Evolutionary conservation across 2,113 vertebrate genomes (phyloP).

Genomic region (Polypterus bichir): DNA sequence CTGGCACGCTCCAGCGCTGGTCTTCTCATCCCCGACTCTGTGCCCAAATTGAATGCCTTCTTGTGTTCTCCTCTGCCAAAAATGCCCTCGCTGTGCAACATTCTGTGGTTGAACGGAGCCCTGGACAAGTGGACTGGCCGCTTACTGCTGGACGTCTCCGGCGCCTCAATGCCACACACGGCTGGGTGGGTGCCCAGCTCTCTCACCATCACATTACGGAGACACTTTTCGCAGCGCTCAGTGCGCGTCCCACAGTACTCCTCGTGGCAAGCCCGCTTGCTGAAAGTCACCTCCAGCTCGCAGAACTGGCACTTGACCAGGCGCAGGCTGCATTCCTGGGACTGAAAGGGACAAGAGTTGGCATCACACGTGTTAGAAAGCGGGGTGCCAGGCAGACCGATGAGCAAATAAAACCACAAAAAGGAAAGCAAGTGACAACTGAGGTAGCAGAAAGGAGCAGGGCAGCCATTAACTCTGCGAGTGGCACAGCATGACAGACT

Average conservation of each 20-base stretch:
- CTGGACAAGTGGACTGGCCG: background rate
- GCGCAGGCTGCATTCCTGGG: slow-evolving; percentile 64
- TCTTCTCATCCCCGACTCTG: too few species aligned
- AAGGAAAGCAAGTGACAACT: too few species aligned
- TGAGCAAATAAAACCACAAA: too few species aligned
- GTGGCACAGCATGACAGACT: background rate
- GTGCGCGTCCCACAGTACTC: slow-evolving; percentile 84
- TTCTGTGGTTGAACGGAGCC: too few species aligned
- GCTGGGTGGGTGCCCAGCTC: slow-evolving; percentile 64
- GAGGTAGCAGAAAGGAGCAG: background rate
- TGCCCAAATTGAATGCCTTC: too few species aligned
- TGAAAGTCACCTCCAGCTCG: slow-evolving; percentile 68
- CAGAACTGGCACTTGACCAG: slow-evolving; percentile 75
- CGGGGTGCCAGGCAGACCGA: too few species aligned
- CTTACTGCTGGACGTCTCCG: slow-evolving; percentile 37
- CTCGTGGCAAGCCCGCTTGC: slow-evolving; percentile 72
- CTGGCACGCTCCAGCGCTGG: too few species aligned
- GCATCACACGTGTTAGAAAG: too few species aligned
- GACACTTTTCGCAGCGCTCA: slow-evolving; percentile 66
- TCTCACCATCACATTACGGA: slow-evolving; percentile 65
- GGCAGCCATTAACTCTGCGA: background rate
- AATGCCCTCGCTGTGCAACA: too few species aligned
- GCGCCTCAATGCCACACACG: slow-evolving; percentile 52
- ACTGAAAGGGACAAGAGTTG: slow-evolving; percentile 33
- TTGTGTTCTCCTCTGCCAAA: too few species aligned